Conservation (phyloP, 2,113 vertebrate species). For the Thermophis baileyi region DNA sequence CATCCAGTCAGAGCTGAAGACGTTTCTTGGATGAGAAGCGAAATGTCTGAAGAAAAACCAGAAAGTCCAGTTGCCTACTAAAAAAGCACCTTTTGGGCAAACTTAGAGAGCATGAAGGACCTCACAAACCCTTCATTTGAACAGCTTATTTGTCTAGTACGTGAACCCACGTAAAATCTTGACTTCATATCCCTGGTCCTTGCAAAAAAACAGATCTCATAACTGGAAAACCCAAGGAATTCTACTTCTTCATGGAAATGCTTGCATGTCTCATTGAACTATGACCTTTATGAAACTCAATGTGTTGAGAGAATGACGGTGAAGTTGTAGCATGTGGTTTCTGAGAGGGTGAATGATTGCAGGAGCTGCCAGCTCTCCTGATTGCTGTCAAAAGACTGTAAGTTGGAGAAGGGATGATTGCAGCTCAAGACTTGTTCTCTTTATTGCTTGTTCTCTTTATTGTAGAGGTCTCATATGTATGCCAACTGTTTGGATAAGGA, state of each 20-base stretch:
- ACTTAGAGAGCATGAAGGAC: background rate
- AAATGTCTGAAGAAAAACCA: no score
- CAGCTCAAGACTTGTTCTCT: conserved; percentile 13
- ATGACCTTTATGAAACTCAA: background rate
- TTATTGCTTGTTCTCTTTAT: background rate
- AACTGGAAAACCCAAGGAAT: background rate
- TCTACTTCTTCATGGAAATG: background rate
- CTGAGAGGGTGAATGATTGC: background rate
- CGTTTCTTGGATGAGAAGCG: no score
- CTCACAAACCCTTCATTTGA: background rate
- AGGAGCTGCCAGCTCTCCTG: background rate
- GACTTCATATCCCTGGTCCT: background rate
- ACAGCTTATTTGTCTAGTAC: background rate
- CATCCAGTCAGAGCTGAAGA: no score
- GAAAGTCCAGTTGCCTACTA: no score
- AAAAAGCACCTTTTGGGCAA: no score
- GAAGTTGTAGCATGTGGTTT: background rate
- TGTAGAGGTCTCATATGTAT: background rate
- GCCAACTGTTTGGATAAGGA: background rate
- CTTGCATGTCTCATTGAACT: background rate
- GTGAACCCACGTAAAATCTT: no score
- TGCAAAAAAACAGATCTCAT: background rate
- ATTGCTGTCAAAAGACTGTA: background rate
- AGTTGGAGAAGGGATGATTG: background rate
- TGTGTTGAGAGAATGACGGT: background rate